phyloP scores from a whole-genome alignment of 2,888 invertebrate genomes.

The Cremastinae sp. region DNA sequence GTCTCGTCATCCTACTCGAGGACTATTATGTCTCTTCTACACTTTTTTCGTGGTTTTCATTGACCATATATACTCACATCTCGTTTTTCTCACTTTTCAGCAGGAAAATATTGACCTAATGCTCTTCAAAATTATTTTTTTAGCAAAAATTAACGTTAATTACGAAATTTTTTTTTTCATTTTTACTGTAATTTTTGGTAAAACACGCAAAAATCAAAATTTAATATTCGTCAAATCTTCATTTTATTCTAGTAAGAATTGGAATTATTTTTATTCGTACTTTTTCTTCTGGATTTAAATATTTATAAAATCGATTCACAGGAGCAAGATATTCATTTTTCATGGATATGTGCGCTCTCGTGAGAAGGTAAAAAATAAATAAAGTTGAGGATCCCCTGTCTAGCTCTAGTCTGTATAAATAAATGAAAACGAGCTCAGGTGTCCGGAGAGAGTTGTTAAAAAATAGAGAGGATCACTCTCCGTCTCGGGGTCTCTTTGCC shows the following conservation, averaged over 20 bases:
- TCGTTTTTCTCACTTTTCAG: slow-evolving; percentile 9
- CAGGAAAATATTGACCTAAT: no score
- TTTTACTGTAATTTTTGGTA: no score
- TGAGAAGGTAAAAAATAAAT: neutral
- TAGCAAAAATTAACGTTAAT: no score
- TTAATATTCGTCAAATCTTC: no score
- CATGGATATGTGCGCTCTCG: no score
- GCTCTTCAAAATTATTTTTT: no score
- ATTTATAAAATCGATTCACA: no score
- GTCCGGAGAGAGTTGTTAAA: slow-evolving; percentile 25
- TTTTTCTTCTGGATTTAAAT: no score
- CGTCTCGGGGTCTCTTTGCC: slow-evolving; percentile 29
- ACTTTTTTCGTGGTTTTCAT: slow-evolving; percentile 28
- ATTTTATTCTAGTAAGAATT: no score
- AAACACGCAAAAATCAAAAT: no score
- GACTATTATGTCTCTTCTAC: slow-evolving; percentile 36
- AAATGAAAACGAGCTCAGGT: neutral
- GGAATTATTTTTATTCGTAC: neutral
- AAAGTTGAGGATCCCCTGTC: neutral
- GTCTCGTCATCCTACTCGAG: slow-evolving; percentile 23
- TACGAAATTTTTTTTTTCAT: no score
- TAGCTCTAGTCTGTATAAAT: neutral
- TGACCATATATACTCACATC: slow-evolving; percentile 19
- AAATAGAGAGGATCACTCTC: slow-evolving; percentile 28
- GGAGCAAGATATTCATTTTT: neutral